Conservation (phyloP, 2,113 vertebrate genomes). For the Garra rufa region DNA sequence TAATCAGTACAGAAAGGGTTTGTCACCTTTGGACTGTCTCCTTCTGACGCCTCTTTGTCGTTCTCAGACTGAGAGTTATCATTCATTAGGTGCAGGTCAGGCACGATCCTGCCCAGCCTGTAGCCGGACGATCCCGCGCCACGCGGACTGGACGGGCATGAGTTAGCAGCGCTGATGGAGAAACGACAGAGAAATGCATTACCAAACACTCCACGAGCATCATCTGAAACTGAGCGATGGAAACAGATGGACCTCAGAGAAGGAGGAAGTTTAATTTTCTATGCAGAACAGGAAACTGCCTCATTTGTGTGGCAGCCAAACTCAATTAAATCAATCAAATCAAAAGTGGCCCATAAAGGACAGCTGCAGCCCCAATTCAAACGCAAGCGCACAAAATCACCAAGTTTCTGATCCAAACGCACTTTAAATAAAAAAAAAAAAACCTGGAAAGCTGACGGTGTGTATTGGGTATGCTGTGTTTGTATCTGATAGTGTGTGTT, state of each 20-base stretch:
- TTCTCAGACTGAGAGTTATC: constrained; percentile 95
- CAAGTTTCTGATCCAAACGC: not conserved
- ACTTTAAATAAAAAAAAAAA: too few species aligned
- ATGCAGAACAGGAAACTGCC: not conserved
- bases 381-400: not conserved
- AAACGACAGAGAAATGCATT: not conserved
- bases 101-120: constrained; percentile 88
- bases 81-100: constrained; percentile 88
- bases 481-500: too few species aligned
- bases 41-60: constrained; percentile 96
- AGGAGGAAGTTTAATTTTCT: not conserved
- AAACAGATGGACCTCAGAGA: not conserved
- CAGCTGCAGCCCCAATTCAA: not conserved
- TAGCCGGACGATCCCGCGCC: constrained; percentile 96
- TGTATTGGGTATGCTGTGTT: too few species aligned
- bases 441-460: too few species aligned
- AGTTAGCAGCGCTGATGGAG: constrained; percentile 89
- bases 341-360: not conserved
- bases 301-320: not conserved
- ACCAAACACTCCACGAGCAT: not conserved
- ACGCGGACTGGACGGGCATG: constrained; percentile 96
- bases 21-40: constrained; percentile 95
- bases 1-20: not conserved
- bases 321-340: constrained; percentile 6
- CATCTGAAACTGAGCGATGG: not conserved